A percentile compares a stretch with the other conserved stretches of the same genome.
Conservation (phyloP, 2,797 vertebrate genomes). For the Cuculus canorus region DNA sequence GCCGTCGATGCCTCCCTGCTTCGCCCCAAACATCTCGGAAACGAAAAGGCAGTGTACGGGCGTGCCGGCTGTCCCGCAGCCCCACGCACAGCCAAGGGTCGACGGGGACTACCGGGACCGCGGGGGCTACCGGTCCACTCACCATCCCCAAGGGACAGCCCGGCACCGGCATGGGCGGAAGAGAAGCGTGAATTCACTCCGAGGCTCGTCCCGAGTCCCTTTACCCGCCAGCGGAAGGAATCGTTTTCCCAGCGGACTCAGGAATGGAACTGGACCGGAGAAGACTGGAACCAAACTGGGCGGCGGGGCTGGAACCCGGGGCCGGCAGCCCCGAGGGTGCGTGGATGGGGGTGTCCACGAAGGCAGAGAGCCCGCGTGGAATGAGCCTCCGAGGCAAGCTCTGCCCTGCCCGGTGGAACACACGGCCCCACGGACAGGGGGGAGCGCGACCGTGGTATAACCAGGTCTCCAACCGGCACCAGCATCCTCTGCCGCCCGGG, state of each 20-base stretch:
- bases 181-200: background rate
- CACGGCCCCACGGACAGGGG: background rate
- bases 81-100: background rate
- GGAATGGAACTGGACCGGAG: background rate
- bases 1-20: background rate
- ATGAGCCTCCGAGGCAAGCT: background rate
- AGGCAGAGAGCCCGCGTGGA: background rate
- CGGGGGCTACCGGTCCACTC: background rate
- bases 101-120: background rate
- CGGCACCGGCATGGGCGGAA: background rate
- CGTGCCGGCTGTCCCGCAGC: too few species aligned
- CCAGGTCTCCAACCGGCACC: background rate
- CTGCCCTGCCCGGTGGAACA: too few species aligned
- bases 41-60: background rate
- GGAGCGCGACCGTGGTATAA: background rate
- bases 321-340: rapidly evolving
- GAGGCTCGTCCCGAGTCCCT: background rate
- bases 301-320: too few species aligned
- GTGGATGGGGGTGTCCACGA: background rate
- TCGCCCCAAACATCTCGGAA: background rate
- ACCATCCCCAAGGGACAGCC: background rate
- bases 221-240: background rate
- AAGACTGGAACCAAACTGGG: background rate
- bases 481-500: background rate
- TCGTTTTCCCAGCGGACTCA: background rate